Percentiles rank a stretch among this genome's conserved stretches.
These are phyloP conservation scores for Dendrolimus pini DNA, from an alignment of 2,888 invertebrate genomes.

Conservation along the genomic window DNA sequence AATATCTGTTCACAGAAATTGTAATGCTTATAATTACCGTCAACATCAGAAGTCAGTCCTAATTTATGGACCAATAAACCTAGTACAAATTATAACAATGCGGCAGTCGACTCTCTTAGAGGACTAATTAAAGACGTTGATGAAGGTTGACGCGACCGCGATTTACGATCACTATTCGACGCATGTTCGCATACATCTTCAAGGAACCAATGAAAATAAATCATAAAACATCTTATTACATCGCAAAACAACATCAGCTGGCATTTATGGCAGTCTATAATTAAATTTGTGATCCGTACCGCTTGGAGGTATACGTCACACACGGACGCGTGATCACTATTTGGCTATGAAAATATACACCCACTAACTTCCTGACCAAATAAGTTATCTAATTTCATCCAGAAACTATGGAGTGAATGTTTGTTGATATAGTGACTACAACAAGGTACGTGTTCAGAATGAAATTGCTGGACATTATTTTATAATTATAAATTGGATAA, in stretches of 20 bases:
- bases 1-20: slow-evolving; percentile 56
- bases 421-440: neutral
- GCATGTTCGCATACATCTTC: slow-evolving; percentile 13
- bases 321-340: slow-evolving; percentile 29
- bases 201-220: slow-evolving; percentile 43
- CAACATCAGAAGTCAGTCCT: no score
- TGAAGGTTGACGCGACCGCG: no score
- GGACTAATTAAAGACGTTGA: no score
- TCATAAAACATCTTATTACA: slow-evolving; percentile 47
- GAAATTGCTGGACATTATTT: no score
- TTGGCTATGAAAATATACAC: slow-evolving; percentile 51
- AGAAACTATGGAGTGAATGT: neutral
- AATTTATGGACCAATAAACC: no score
- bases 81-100: no score
- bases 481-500: no score
- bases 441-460: no score
- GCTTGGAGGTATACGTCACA: slow-evolving; percentile 34
- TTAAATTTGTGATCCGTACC: slow-evolving; percentile 43
- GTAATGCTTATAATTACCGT: no score
- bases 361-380: slow-evolving; percentile 29
- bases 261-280: slow-evolving; percentile 66
- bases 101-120: no score
- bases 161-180: slow-evolving; percentile 1
- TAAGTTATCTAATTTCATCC: slow-evolving; percentile 3
- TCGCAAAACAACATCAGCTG: slow-evolving; percentile 48